These are phyloP conservation scores for Platygyra sinensis DNA, from an alignment of 64 coral and sea anemone species.

Conservation along the genomic window DNA sequence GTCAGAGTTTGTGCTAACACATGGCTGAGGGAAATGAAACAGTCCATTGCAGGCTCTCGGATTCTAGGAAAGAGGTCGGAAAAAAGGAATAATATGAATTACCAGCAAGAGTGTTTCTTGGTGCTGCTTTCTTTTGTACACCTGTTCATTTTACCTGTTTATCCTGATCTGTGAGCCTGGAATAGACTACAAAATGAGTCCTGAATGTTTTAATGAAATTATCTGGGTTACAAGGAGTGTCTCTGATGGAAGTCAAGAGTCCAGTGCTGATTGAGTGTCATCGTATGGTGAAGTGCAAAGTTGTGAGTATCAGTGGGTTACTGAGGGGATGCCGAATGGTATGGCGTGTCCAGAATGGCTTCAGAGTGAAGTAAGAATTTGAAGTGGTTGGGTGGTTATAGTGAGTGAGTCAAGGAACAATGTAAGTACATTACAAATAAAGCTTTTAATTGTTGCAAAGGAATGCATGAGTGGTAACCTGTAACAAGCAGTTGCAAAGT, in stretches of 20 bases:
- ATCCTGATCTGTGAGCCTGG: neutral
- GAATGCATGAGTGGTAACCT: too few species aligned
- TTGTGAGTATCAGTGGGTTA: slow-evolving; percentile 1
- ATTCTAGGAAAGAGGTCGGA: too few species aligned
- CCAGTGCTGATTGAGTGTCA: too few species aligned
- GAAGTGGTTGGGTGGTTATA: neutral
- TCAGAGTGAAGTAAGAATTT: neutral
- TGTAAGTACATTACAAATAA: slow-evolving; percentile 7
- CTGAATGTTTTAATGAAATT: neutral
- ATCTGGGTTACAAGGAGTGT: neutral
- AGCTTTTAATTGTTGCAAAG: too few species aligned
- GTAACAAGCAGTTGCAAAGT: too few species aligned
- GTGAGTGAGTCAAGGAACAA: slow-evolving; percentile 15
- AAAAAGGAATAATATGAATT: too few species aligned
- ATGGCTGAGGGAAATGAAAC: too few species aligned
- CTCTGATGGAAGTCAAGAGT: neutral
- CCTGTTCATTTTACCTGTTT: neutral
- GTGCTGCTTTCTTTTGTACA: too few species aligned
- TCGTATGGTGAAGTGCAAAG: neutral
- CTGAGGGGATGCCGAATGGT: slow-evolving; percentile 2
- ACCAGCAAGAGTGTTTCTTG: too few species aligned
- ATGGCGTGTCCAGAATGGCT: neutral
- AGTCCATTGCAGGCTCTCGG: too few species aligned
- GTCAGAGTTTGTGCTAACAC: too few species aligned
- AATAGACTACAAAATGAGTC: neutral